A percentile compares a stretch with the other conserved stretches of the same genome.
phyloP scores from a whole-genome alignment of 1,140 invertebrate genomes.

The Caenorhabditis latens region DNA sequence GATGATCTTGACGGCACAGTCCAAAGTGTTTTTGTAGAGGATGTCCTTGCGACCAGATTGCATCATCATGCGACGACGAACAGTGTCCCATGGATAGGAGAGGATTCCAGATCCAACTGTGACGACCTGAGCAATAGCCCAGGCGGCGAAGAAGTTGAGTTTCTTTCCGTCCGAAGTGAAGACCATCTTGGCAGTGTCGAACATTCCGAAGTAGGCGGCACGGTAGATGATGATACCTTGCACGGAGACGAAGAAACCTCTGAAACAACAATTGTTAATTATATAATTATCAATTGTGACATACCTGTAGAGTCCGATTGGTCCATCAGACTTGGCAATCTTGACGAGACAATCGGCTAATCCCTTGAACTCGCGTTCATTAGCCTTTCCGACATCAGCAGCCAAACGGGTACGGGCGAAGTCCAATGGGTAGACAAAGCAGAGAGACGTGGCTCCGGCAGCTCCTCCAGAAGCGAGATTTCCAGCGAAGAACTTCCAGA shows the following conservation, averaged over 20 bases:
- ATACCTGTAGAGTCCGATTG: slow-evolving; percentile 77
- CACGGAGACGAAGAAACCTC: slow-evolving; percentile 79
- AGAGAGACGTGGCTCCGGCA: slow-evolving; percentile 78
- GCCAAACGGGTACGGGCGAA: slow-evolving; percentile 79
- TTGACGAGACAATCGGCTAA: slow-evolving; percentile 78
- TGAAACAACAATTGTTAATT: slow-evolving; percentile 18
- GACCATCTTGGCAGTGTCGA: slow-evolving; percentile 78
- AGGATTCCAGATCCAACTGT: slow-evolving; percentile 81
- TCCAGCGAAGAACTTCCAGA: slow-evolving; percentile 88
- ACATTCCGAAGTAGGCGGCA: slow-evolving; percentile 79
- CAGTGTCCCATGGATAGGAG: slow-evolving; percentile 82
- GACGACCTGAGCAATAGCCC: slow-evolving; percentile 79
- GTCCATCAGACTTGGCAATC: slow-evolving; percentile 78
- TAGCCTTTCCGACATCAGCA: slow-evolving; percentile 77
- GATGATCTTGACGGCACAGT: slow-evolving; percentile 80
- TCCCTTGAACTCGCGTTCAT: slow-evolving; percentile 78
- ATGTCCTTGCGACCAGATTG: slow-evolving; percentile 81
- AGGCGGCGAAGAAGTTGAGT: slow-evolving; percentile 78
- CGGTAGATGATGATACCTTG: slow-evolving; percentile 79
- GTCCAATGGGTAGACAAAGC: slow-evolving; percentile 79
- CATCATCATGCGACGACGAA: slow-evolving; percentile 80
- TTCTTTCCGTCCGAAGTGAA: slow-evolving; percentile 75
- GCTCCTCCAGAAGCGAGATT: slow-evolving; percentile 79
- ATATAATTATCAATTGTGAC: not conserved
- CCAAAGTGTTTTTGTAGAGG: slow-evolving; percentile 81